phyloP scores from a whole-genome alignment of 2,888 invertebrate species.

The Plusia festucae region DNA sequence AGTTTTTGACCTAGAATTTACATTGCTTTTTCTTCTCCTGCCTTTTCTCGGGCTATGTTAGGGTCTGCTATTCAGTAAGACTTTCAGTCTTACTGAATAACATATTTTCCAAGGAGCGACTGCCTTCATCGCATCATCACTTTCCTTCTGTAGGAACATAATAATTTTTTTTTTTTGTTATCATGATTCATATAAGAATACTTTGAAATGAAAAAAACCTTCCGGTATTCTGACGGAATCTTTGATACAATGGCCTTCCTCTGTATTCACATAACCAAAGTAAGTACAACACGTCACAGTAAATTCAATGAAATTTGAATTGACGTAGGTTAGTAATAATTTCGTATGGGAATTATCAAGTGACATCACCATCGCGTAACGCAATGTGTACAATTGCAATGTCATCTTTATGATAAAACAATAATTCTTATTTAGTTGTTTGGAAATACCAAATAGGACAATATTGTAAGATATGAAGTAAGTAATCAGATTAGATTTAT shows the following conservation, averaged over 20 bases:
- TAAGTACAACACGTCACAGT: not conserved
- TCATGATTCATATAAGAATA: not conserved
- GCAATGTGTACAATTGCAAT: slow-evolving; percentile 34
- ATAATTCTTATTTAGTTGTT: slow-evolving; percentile 15
- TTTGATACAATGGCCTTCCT: not conserved
- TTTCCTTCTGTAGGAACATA: too few relatives aligned
- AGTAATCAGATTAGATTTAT: not conserved
- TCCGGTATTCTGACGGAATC: not conserved
- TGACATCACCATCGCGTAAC: slow-evolving; percentile 23
- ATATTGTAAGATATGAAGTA: not conserved
- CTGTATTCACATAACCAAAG: not conserved
- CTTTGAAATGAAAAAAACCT: not conserved
- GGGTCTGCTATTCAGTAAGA: too few relatives aligned
- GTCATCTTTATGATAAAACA: slow-evolving; percentile 28
- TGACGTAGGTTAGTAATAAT: not conserved
- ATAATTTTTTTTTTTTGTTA: not conserved
- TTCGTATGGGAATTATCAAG: slow-evolving; percentile 13
- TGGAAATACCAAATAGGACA: slow-evolving; percentile 27
- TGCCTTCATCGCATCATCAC: too few relatives aligned
- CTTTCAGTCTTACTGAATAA: too few relatives aligned
- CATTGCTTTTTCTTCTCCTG: too few relatives aligned
- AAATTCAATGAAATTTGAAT: not conserved
- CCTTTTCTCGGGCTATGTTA: too few relatives aligned
- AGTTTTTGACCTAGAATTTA: not conserved
- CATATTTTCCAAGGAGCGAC: too few relatives aligned